phyloP scores from a whole-genome alignment of 2,113 vertebrate species.

The Ovis canadensis region DNA sequence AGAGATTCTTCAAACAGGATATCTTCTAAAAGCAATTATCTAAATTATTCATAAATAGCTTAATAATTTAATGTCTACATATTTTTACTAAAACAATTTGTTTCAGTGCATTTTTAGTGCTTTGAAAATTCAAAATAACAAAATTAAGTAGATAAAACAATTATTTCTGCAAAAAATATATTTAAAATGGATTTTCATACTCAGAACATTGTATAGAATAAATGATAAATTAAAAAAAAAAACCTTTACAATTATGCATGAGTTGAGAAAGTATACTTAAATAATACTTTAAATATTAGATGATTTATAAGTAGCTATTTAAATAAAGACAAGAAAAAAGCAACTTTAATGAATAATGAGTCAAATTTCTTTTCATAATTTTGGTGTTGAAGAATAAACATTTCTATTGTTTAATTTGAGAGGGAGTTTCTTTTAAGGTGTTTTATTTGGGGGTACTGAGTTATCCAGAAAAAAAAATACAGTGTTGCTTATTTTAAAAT shows the following conservation, averaged over 20 bases:
- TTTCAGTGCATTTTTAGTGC: conserved; percentile 9
- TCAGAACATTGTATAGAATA: conserved; percentile 24
- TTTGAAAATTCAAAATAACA: conserved; percentile 56
- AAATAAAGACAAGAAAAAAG: background rate
- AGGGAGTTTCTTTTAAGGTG: background rate
- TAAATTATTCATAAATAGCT: conserved; percentile 74
- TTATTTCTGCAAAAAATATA: conserved; percentile 42
- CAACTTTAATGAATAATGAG: background rate
- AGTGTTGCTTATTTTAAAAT: background rate
- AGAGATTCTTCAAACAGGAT: conserved; percentile 50
- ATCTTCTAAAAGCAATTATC: conserved; percentile 72
- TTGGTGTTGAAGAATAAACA: background rate
- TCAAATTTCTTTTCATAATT: background rate
- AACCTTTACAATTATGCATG: background rate
- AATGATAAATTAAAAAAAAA: background rate
- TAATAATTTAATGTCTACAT: conserved; percentile 69
- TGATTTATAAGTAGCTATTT: background rate
- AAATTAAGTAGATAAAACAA: conserved; percentile 40
- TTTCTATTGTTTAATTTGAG: background rate
- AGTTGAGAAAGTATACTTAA: background rate
- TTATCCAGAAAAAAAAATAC: background rate
- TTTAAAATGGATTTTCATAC: conserved; percentile 23
- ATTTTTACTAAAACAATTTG: conserved; percentile 69
- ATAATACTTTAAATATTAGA: background rate
- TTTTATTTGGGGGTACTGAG: background rate